Evolutionary conservation across 2,797 vertebrate species (phyloP).

Genomic region (Psittacula derbiana): DNA sequence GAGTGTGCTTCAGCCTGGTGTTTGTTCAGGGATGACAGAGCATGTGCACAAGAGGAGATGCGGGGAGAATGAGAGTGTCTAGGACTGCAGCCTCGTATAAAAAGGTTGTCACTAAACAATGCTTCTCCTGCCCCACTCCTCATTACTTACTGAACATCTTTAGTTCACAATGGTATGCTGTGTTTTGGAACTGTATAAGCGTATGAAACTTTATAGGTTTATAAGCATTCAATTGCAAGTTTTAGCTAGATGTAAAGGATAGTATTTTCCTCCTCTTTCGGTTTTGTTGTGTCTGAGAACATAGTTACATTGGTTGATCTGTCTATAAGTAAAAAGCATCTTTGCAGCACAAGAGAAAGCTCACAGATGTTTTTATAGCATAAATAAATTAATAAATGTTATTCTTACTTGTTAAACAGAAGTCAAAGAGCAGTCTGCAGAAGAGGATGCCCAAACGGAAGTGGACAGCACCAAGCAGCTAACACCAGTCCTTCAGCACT

Average conservation of each 20-base stretch:
- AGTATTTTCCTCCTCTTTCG: neutral
- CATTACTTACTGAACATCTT: neutral
- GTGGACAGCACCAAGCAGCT: constrained; percentile 74
- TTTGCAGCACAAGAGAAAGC: neutral
- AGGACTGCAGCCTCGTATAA: rapidly evolving
- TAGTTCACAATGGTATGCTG: neutral
- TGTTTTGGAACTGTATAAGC: neutral
- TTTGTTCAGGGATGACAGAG: neutral
- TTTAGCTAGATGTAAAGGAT: neutral
- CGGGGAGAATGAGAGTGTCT: neutral
- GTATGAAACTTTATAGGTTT: neutral
- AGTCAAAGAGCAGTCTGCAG: constrained; percentile 84
- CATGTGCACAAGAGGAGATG: neutral
- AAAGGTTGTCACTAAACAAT: neutral
- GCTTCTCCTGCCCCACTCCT: neutral
- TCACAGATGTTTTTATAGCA: neutral
- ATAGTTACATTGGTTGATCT: neutral
- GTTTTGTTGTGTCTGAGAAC: neutral
- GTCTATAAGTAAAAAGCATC: neutral
- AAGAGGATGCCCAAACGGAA: constrained; percentile 75
- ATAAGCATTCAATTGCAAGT: neutral
- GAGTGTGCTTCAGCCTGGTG: neutral
- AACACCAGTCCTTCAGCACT: constrained; percentile 80
- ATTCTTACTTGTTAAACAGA: constrained; percentile 69
- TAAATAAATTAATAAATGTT: neutral